These are phyloP conservation scores for Sebastes taczanowskii DNA, from an alignment of 2,797 vertebrate genomes.

Conservation along the genomic window DNA sequence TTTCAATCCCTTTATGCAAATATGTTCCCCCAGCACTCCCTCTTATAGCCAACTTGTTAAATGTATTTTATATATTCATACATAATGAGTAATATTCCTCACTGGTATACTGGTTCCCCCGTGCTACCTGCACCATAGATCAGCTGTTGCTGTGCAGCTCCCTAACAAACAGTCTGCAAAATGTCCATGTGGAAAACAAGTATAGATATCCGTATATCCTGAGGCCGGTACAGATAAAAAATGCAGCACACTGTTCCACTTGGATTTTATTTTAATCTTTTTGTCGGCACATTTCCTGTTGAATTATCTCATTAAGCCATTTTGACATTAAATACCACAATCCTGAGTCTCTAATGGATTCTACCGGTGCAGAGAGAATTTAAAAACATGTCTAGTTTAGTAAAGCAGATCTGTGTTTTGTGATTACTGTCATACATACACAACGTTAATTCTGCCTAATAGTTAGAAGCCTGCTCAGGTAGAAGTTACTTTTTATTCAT, in stretches of 20 bases:
- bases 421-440: not conserved
- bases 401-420: not conserved
- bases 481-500: not conserved
- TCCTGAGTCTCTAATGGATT: not conserved
- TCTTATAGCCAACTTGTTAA: not conserved
- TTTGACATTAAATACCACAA: not conserved
- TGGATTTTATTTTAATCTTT: not conserved
- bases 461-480: not conserved
- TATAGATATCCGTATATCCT: not conserved
- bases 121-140: not conserved
- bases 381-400: not conserved
- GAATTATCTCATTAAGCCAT: not conserved
- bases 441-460: not conserved
- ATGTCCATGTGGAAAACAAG: not conserved
- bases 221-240: not conserved
- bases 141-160: not conserved
- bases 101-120: not conserved
- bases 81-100: not conserved
- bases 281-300: not conserved
- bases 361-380: not conserved
- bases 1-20: not conserved
- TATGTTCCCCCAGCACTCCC: not conserved
- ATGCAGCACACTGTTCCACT: not conserved
- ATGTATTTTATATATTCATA: not conserved
- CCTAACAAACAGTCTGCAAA: not conserved